Conservation (phyloP, 1,140 invertebrate genomes). For the Panulirus ornatus region DNA sequence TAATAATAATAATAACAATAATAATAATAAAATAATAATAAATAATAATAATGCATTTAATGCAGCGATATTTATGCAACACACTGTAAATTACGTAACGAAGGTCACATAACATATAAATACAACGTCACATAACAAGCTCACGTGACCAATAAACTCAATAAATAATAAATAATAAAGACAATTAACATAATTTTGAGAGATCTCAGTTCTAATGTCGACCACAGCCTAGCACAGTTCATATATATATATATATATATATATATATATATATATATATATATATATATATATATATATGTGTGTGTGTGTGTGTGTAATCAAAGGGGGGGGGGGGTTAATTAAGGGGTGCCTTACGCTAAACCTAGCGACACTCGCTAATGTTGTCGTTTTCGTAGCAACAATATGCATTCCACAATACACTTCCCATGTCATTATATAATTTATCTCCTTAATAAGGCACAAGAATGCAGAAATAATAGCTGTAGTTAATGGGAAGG, state of each 20-base stretch:
- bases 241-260: background rate
- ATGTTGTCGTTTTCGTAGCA: too few relatives aligned
- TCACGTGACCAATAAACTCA: background rate
- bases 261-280: too few relatives aligned
- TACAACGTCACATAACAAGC: background rate
- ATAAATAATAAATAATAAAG: background rate
- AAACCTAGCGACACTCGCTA: too few relatives aligned
- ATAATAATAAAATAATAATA: background rate
- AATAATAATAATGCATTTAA: background rate
- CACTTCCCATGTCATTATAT: too few relatives aligned
- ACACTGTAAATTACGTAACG: background rate
- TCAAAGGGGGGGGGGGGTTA: too few relatives aligned
- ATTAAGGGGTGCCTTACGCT: too few relatives aligned
- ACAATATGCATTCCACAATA: too few relatives aligned
- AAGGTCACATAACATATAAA: background rate
- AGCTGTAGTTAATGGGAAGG: too few relatives aligned
- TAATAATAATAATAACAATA: slow-evolving; percentile 11
- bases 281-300: background rate
- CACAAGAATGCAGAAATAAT: too few relatives aligned
- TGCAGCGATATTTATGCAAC: background rate
- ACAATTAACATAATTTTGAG: background rate
- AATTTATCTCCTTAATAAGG: too few relatives aligned
- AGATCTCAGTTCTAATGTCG: background rate
- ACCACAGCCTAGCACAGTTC: background rate
- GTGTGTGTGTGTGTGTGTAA: too few relatives aligned